Percentiles rank a stretch among this genome's conserved stretches.
Conservation (phyloP, 2,888 invertebrate species). For the Laothoe populi region DNA sequence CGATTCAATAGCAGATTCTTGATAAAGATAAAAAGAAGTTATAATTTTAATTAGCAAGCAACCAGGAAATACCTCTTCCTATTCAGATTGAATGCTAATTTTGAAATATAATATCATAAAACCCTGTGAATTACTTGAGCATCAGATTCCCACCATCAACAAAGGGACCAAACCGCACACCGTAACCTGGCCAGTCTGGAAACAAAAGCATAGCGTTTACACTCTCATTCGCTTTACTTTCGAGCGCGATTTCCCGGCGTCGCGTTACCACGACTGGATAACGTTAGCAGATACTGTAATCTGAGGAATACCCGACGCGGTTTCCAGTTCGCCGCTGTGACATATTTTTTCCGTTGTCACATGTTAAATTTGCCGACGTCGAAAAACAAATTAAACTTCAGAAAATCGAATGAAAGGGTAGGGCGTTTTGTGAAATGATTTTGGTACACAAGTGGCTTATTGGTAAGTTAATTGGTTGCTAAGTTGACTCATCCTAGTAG, state of each 20-base stretch:
- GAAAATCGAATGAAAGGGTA: neutral
- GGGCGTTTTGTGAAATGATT: neutral
- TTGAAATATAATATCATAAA: neutral
- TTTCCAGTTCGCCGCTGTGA: constrained; percentile 30
- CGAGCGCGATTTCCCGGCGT: constrained; percentile 60
- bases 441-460: too few species aligned
- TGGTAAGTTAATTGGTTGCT: too few species aligned
- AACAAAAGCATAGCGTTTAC: constrained; percentile 35
- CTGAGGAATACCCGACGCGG: constrained; percentile 21
- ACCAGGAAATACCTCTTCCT: too few species aligned
- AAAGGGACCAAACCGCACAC: constrained; percentile 23
- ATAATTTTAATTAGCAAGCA: too few species aligned
- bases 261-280: constrained; percentile 55
- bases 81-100: neutral
- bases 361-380: constrained; percentile 8
- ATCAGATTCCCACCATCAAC: constrained; percentile 1
- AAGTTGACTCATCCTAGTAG: too few species aligned
- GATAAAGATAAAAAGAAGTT: too few species aligned
- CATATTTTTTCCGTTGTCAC: constrained; percentile 26
- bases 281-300: constrained; percentile 31
- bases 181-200: constrained; percentile 26
- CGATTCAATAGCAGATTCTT: too few species aligned
- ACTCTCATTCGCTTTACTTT: constrained; percentile 58
- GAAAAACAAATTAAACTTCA: neutral
- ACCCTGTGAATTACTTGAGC: neutral